Evolutionary conservation across 2,888 invertebrate species (phyloP), one percentile per base, ranked within the genome.

Genomic region (Andrena bucephala): DNA sequence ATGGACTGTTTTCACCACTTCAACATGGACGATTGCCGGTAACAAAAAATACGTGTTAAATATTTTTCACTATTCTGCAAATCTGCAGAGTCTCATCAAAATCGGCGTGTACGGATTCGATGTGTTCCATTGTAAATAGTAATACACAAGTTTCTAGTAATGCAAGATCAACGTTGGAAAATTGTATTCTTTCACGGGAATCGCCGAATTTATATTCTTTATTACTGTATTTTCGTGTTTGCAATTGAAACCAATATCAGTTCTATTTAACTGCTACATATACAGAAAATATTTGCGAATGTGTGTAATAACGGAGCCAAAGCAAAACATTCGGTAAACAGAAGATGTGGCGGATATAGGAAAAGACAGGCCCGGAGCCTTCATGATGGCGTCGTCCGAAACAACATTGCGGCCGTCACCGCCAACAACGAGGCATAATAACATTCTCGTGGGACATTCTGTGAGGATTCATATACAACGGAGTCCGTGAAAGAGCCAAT

Each of bases 401-500:
- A 73, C 73, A 48, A 20, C 31, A 36, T 48, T 67, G 27, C 50
- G 31, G 27, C 71, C 62, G 10, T 62, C 60, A 24, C 33, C 8
- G 27, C 27, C 66, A 66, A 29, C n/a, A 33, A 27, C 31, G 50
- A 31, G 29, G 24, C 54, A 52, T 66, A 68, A 81, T 68, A 54
- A 50, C 67, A 54, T 68, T 52, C 81, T 48, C 68, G 20, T 27
- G 74, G 71, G 71, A 63, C n/a, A n/a, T 72, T 65, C 76, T 33
- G 16, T 10, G 60, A 71, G 24, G 42, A 70, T 73, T 73, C 77
- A 31, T 24, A n/a, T 50, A 62, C 48, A 70, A 80, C 71, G 8
- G 59, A 29, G 48, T 31, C 60, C 75, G 57, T 59, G 67, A 36
- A 68, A 68, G 20, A 59, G 50, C 60, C 67, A 82, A 75, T 42